Evolutionary conservation across 2,797 vertebrate genomes (phyloP).

Genomic region (Sternarchorhynchus goeldii): DNA sequence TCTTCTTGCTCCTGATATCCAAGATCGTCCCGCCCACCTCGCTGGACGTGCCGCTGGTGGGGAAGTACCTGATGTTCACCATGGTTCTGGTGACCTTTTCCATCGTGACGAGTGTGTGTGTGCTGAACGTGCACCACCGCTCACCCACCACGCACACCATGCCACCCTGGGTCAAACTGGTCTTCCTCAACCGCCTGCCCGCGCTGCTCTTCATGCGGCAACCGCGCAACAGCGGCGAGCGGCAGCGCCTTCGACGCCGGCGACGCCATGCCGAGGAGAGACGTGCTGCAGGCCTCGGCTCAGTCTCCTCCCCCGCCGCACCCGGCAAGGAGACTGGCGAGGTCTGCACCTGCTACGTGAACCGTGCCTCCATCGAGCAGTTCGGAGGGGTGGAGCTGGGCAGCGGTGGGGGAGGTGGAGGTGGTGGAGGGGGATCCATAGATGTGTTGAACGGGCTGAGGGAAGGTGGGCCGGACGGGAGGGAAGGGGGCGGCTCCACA

Average conservation of each 20-base stretch:
- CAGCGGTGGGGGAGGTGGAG: conserved; percentile 38
- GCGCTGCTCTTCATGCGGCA: conserved; percentile 92
- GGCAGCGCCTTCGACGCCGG: conserved; percentile 85
- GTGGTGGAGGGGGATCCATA: conserved; percentile 57
- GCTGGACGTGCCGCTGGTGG: conserved; percentile 92
- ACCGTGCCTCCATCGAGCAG: conserved; percentile 82
- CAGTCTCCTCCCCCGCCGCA: conserved; percentile 55
- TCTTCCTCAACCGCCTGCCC: conserved; percentile 92
- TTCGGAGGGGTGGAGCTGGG: conserved; percentile 74
- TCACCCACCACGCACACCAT: conserved; percentile 97
- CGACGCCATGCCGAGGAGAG: conserved; percentile 79
- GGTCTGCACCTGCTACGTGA: conserved; percentile 87
- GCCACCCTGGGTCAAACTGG: conserved; percentile 91
- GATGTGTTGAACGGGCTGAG: conserved; percentile 81
- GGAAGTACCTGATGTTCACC: conserved; percentile 98
- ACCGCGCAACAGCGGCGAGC: conserved; percentile 87
- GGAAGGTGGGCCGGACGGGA: conserved; percentile 68
- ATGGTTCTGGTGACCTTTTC: conserved; percentile 98
- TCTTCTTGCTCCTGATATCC: conserved; percentile 94
- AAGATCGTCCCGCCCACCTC: conserved; percentile 96
- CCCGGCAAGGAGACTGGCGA: conserved; percentile 73
- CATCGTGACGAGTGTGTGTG: conserved; percentile 94
- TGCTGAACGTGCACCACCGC: conserved; percentile 94
- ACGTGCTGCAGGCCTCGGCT: conserved; percentile 60
- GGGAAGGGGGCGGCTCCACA: conserved; percentile 57